Evolutionary conservation across 2,113 vertebrate species (phyloP), one percentile per base, ranked within the genome.

Genomic region (Bufo gargarizans): DNA sequence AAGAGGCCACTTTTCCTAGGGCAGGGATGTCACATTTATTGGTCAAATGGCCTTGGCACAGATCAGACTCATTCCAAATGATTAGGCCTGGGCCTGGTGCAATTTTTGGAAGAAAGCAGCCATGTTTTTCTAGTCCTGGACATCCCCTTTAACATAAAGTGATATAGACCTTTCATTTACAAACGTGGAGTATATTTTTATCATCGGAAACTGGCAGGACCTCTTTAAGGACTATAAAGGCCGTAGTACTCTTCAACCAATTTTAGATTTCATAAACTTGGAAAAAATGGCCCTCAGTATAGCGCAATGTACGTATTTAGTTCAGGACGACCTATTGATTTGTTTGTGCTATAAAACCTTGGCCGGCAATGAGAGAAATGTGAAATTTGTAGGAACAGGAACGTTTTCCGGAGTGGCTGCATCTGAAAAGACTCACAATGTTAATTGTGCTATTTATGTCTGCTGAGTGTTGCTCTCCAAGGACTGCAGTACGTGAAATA

Each of bases 301-400:
- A 61, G 12, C 1, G 12, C 22, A 80, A 59, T 80, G 55, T 43
- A 81, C 61, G 53, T 69, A 33, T 33, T 80, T 53, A 33, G 33
- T 33, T 56, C 45, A 82, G 86, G 86, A 88, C 79, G 86, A 69
- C 86, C 67, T 88, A 88, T 88, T 88, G 86, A 88, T 88, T 87
- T 74, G 67, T 82, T 79, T 78, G 49, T 63, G 56, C 33, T 80
- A 80, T 87, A 67, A 87, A 87, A 80, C 50, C 80, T 87, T 87
- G 63, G 77, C 85, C 61, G 67, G 86, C 79, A 63, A 56, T 74
- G 33, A 53, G 76, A 55, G 56, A 76, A 63, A 76, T 82, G 6
- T 88, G 56, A 88, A 88, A 82, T 76, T 76, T 82, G 47, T 79
- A 69, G 61, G 85, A 17, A 65, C 22, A 65, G 20, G 12, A 87